Evolutionary conservation across 1,140 invertebrate genomes (phyloP), one percentile per base, ranked within the genome.

Genomic region (Penaeus chinensis): DNA sequence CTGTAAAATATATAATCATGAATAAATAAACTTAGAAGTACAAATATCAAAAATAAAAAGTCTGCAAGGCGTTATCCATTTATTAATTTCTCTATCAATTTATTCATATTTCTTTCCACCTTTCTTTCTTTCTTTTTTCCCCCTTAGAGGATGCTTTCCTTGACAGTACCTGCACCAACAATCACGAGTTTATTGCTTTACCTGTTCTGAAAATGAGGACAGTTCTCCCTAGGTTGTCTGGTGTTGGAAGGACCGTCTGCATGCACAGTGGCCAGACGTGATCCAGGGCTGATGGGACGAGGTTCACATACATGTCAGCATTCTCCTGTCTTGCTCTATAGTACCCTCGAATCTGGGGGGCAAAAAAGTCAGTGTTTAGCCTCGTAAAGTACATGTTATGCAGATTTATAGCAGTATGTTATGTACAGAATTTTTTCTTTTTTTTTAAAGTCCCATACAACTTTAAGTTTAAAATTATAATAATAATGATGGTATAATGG

Each of bases 191-290:
- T 54, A 11, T 54, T 19, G 20, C 22, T 79, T 65, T 60, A 90
- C 89, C 89, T 24, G 87, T 87, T n/a, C 86, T 88, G 74, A 90
- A 89, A 27, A 90, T 66, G 16, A 90, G 69, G 13, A 90, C 89
- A 60, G 89, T 90, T 61, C 89, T 85, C 20, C 89, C 89, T 7
- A 88, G 77, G 24, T 24, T 27, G 60, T 89, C 89, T 11, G 87
- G 87, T 22, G 42, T 83, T 32, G 87, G 74, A 20, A 90, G 84
- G 27, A 90, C 82, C 20, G 89, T 90, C 66, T 90, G 89, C 74
- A 90, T 85, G 27, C 74, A 65, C 13, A 87, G 80, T 11, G 81
- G 80, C 89, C 89, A 90, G 20, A 90, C 84, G 19, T 85, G 65
- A 8, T 76, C 69, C 63, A 90, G 76, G 16, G 89, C 87, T 20